phyloP scores from a whole-genome alignment of 2,113 vertebrate genomes.

The Illadopsis cleaveri region DNA sequence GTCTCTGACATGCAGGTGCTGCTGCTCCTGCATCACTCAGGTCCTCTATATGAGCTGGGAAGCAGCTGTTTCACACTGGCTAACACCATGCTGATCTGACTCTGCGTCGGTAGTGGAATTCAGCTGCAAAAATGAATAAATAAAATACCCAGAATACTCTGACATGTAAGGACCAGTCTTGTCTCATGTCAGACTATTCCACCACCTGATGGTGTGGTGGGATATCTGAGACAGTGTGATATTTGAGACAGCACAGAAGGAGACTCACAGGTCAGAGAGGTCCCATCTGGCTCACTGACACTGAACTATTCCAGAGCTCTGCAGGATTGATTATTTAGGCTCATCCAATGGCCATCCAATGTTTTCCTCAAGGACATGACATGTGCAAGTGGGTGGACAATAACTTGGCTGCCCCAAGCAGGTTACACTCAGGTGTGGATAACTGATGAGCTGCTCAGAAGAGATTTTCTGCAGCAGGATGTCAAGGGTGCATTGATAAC shows the following conservation, averaged over 20 bases:
- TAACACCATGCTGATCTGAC: background rate
- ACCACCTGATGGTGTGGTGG: background rate
- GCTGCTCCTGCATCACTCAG: background rate
- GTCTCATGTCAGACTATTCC: background rate
- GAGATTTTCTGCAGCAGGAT: background rate
- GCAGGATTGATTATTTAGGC: background rate
- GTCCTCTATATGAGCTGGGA: background rate
- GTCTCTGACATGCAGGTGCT: background rate
- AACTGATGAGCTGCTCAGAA: background rate
- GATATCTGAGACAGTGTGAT: background rate
- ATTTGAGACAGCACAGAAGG: background rate
- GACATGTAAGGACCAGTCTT: background rate
- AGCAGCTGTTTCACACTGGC: background rate
- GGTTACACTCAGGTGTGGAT: background rate
- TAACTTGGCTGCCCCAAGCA: background rate
- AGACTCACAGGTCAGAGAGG: background rate
- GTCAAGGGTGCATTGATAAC: background rate
- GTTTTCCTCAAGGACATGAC: background rate
- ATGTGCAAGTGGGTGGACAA: accelerated
- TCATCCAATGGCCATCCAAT: background rate
- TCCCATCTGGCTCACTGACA: background rate
- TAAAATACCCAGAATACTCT: background rate
- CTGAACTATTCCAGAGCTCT: background rate
- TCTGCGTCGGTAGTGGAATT: background rate
- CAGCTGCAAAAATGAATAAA: background rate